A percentile compares a stretch with the other conserved stretches of the same genome.
Conservation (phyloP, 1,140 invertebrate species). For the Drosophila lacertosa region DNA sequence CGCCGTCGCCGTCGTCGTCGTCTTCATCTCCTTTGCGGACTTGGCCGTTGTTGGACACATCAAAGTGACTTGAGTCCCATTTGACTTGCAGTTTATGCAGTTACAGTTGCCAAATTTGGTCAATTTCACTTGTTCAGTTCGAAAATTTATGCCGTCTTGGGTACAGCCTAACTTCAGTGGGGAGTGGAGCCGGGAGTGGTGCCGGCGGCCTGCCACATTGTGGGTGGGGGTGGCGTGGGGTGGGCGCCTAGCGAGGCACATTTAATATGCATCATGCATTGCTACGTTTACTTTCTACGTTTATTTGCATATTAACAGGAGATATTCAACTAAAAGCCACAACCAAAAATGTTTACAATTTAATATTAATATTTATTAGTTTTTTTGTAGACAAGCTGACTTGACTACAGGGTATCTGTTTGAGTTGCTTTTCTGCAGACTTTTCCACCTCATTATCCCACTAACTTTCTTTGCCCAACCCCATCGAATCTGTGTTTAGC, state of each 20-base stretch:
- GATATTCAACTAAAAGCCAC: conserved; percentile 10
- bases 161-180: conserved; percentile 5
- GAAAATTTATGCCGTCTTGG: conserved; percentile 53
- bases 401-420: no score
- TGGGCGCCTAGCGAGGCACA: conserved; percentile 19
- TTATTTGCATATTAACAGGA: conserved; percentile 40
- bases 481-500: neutral
- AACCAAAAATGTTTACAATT: neutral
- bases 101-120: conserved; percentile 68
- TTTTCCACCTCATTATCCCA: neutral
- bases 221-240: neutral
- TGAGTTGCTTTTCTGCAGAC: no score
- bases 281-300: conserved; percentile 41
- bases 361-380: conserved; percentile 3
- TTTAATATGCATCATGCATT: conserved; percentile 24
- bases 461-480: conserved; percentile 33
- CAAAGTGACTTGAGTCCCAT: conserved; percentile 63
- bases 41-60: conserved; percentile 44
- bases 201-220: neutral
- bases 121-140: conserved; percentile 73
- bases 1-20: conserved; percentile 3
- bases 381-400: neutral
- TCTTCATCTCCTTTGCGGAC: conserved; percentile 17
- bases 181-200: conserved; percentile 6
- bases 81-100: conserved; percentile 58